Evolutionary conservation across 2,113 vertebrate species (phyloP), one percentile per base, ranked within the genome.

Genomic region (Progne subis): DNA sequence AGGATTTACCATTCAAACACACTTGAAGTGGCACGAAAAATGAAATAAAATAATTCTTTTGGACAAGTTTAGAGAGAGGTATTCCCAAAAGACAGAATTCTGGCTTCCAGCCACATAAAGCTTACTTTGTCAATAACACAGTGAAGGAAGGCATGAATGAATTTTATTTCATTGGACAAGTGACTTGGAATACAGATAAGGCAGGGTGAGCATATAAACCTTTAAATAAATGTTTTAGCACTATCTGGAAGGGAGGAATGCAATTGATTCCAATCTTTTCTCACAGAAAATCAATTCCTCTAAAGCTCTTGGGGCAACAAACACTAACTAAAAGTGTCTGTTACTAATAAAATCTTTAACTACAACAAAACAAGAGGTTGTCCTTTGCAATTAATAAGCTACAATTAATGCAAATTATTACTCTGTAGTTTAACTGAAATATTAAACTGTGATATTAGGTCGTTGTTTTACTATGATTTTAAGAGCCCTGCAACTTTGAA

Each of bases 261-360:
- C 97, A 97, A 98, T 98, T 98, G 98, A 99, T 98, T 98, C 97
- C 98, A 98, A 99, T 98, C 97, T 97, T 96, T 97, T 97, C 97
- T 98, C 98, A 98, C 98, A 99, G 98, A 98, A 99, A 99, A 99
- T 99, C 99, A 98, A 98, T 99, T 97, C 95, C 98, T 97, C 98
- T 97, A 98, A 98, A 98, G 98, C 97, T 98, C 98, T 97, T 92
- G 89, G 98, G 98, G 97, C 96, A 97, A 95, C 96, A 96, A 96
- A 97, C 91, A 92, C 95, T 97, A 96, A 97, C 92, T 96, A 96
- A 97, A 95, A 96, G 77, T 60, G 75, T 92, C 94, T 95, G 90
- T 95, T 96, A 86, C 96, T 96, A 97, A 97, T 97, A 97, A 98
- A 97, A 97, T 90, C 44, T n/a, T 93, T 92, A 97, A 97, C 80